Evolutionary conservation across 2,888 invertebrate species (phyloP), one percentile per base, ranked within the genome.

Genomic region (Clepsis dumicolana): DNA sequence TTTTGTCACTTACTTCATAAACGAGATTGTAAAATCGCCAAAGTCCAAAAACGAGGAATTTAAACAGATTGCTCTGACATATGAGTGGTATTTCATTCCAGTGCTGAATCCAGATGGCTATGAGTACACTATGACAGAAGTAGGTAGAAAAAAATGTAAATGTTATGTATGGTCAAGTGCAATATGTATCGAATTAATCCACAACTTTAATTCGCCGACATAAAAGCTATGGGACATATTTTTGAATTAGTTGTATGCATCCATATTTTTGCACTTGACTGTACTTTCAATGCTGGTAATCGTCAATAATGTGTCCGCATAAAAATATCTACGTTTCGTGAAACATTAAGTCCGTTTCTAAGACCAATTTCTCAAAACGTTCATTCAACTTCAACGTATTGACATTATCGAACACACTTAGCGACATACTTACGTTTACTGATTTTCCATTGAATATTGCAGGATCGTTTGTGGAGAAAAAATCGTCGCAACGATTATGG

Each of bases 41-140:
- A 88, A 88, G 18, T 94, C 93, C 21, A 74, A 82, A 0, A 80
- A 94, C 38, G 53, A 73, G 0, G 77, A 81, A 0, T 73, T 95
- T 2, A 87, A 86, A 64, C 63, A 76, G 0, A 84, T 95, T 25
- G 94, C 94, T 0, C 80, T 88, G 14, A 82, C 81, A 7, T 94
- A 94, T 74, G 95, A 96, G 74, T 97, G 96, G 95, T 95, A 95
- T 77, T 91, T 97, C 64, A 88, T 97, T 52, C 96, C 97, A 0
- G 89, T 95, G 2, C 82, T 95, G 53, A 97, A 97, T 81, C 96
- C 96, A 4, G 97, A 97, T 82, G 97, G 97, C 14, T 97, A 95
- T 79, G 96, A 94, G 54, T 95, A 83, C 16, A 52, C 71, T 0
- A 63, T 64, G 25, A 64, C 56, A 52, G 44, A 35, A 57, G 73